Conservation (phyloP, 2,113 vertebrate species). For the Vimba vimba region DNA sequence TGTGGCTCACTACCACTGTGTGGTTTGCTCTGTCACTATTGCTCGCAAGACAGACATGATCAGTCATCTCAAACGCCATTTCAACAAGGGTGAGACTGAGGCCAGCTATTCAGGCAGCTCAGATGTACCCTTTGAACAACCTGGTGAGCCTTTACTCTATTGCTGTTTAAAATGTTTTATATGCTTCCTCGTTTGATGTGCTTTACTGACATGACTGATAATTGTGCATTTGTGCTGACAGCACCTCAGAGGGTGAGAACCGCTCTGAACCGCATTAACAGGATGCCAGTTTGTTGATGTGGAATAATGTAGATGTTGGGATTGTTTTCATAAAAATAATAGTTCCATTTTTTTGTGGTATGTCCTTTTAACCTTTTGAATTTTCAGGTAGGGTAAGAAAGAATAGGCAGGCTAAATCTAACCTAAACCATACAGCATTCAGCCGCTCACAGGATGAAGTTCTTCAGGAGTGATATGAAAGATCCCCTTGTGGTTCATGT, state of each 20-base stretch:
- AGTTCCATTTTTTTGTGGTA: neutral
- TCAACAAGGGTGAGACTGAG: conserved; percentile 94
- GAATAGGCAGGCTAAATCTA: neutral
- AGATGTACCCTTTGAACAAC: conserved; percentile 61
- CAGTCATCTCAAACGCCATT: conserved; percentile 89
- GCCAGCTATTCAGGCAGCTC: conserved; percentile 81
- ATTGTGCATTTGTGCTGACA: conserved; percentile 16
- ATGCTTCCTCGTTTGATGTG: neutral
- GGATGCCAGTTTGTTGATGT: neutral
- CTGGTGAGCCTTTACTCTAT: conserved; percentile 59
- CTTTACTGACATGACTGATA: conserved; percentile 1
- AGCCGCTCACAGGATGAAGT: neutral
- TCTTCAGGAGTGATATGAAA: neutral
- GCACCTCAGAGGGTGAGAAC: neutral
- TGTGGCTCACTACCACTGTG: conserved; percentile 94
- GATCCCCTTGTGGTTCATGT: neutral
- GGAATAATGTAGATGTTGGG: conserved; percentile 9
- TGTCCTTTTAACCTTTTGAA: neutral
- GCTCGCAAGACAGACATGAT: conserved; percentile 92
- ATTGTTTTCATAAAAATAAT: neutral
- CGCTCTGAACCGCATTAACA: neutral
- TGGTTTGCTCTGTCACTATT: conserved; percentile 93
- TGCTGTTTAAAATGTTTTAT: neutral
- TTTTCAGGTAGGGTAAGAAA: neutral
- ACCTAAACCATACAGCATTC: neutral